These are phyloP conservation scores for Nothocercus nigrocapillus DNA, from an alignment of 2,113 vertebrate species.

Conservation along the genomic window DNA sequence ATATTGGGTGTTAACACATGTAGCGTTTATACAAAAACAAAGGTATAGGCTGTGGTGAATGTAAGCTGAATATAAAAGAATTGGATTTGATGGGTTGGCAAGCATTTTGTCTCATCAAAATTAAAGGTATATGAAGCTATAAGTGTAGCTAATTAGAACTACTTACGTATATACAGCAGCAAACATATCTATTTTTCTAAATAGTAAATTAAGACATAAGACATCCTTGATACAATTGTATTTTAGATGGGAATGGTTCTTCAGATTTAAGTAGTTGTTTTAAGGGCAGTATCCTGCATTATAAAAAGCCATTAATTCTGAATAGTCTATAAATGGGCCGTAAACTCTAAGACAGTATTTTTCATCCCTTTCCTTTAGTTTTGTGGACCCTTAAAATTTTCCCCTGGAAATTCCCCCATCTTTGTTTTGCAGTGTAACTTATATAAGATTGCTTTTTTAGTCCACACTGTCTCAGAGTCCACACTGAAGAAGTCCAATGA, in stretches of 20 bases:
- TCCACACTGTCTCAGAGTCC: not conserved
- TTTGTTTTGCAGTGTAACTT: not conserved
- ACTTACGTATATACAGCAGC: not conserved
- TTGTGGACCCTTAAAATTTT: not conserved
- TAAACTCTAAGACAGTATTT: not conserved
- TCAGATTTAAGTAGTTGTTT: not conserved
- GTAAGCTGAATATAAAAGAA: slow-evolving; percentile 7
- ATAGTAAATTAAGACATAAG: not conserved
- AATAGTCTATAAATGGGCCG: not conserved
- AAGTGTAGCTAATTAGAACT: not conserved
- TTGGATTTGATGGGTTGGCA: not conserved
- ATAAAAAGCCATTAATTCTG: not conserved
- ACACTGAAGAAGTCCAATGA: not conserved
- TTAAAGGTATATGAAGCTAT: not conserved
- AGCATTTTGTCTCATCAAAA: not conserved
- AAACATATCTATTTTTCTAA: not conserved
- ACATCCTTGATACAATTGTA: not conserved
- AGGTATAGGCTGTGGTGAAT: not conserved
- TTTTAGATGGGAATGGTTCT: not conserved
- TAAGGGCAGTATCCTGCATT: not conserved
- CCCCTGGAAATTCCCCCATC: not conserved
- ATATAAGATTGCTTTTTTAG: not conserved
- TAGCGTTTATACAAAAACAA: slow-evolving; percentile 31
- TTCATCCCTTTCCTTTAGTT: not conserved
- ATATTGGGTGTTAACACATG: not conserved